These are phyloP conservation scores for Apteryx mantelli DNA, from an alignment of 2,113 vertebrate genomes.

Conservation along the genomic window DNA sequence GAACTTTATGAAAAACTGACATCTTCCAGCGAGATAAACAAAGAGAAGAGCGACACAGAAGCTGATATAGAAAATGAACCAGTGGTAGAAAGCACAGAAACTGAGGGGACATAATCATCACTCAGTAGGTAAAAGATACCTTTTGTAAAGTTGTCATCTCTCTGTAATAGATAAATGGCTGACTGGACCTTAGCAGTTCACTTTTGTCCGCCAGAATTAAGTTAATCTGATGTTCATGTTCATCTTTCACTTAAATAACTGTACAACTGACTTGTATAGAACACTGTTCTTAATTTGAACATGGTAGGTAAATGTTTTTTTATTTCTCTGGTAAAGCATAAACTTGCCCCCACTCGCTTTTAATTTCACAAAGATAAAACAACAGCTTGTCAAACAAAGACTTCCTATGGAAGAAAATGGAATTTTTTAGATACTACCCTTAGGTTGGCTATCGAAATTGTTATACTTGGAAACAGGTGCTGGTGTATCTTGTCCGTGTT, in stretches of 20 bases:
- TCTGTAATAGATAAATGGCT: constrained; percentile 97
- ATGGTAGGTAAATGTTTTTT: constrained; percentile 90
- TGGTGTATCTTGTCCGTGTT: constrained; percentile 87
- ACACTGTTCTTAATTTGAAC: constrained; percentile 90
- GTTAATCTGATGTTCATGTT: constrained; percentile 89
- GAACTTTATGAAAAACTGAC: constrained; percentile 84
- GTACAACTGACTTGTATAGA: constrained; percentile 94
- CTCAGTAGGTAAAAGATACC: constrained; percentile 99
- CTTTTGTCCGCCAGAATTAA: constrained; percentile 91
- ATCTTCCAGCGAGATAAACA: constrained; percentile 85
- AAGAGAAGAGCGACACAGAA: constrained; percentile 92
- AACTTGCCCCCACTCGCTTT: constrained; percentile 84
- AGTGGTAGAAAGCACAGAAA: constrained; percentile 99
- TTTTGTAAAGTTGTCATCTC: constrained; percentile 99
- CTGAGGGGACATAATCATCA: constrained; percentile 99
- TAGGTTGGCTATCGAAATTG: constrained; percentile 84
- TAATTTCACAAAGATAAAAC: constrained; percentile 81
- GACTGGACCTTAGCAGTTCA: constrained; percentile 92
- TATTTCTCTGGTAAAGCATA: constrained; percentile 86
- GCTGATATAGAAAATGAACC: constrained; percentile 95
- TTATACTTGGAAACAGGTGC: constrained; percentile 86
- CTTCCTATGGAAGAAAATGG: constrained; percentile 99
- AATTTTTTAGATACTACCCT: constrained; percentile 87
- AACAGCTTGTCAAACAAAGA: constrained; percentile 85
- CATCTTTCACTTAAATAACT: constrained; percentile 93